Conservation (phyloP, 1,140 invertebrate species). For the Brachionus calyciflorus region DNA sequence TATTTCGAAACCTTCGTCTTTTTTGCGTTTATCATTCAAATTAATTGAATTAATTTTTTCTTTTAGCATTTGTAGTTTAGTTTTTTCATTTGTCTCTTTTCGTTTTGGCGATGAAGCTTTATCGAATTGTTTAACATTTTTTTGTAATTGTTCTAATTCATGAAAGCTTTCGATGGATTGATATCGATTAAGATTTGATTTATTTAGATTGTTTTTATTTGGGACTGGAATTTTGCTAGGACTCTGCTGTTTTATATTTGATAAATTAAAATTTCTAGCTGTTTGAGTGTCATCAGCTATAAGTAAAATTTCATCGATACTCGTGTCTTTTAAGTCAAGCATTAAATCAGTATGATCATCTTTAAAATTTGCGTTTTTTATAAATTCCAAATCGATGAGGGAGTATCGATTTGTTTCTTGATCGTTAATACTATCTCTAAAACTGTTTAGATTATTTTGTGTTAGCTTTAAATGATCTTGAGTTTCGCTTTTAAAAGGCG, state of each 20-base stretch:
- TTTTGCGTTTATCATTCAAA: background rate
- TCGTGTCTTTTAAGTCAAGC: constrained; percentile 27
- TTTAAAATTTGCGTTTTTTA: background rate
- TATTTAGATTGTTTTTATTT: background rate
- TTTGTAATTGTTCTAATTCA: background rate
- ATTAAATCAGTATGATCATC: background rate
- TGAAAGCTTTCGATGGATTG: background rate
- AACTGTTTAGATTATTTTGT: constrained; percentile 9
- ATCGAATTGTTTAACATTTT: background rate
- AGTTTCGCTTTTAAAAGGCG: constrained; percentile 1
- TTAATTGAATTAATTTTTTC: constrained; percentile 24
- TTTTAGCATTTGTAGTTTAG: background rate
- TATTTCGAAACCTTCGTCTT: constrained; percentile 26
- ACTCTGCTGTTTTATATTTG: background rate
- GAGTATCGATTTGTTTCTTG: constrained; percentile 35
- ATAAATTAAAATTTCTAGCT: background rate
- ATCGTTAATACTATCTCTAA: background rate
- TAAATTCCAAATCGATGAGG: constrained; percentile 27
- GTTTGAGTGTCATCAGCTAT: constrained; percentile 20
- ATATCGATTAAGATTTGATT: background rate
- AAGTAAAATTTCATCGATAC: constrained; percentile 40
- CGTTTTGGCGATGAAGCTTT: background rate
- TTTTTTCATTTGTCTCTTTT: background rate
- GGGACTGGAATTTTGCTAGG: background rate
- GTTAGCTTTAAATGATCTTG: background rate